Base-by-base conservation (phyloP, 92 coral and sea anemone genomes). In the Porites rus region DNA sequence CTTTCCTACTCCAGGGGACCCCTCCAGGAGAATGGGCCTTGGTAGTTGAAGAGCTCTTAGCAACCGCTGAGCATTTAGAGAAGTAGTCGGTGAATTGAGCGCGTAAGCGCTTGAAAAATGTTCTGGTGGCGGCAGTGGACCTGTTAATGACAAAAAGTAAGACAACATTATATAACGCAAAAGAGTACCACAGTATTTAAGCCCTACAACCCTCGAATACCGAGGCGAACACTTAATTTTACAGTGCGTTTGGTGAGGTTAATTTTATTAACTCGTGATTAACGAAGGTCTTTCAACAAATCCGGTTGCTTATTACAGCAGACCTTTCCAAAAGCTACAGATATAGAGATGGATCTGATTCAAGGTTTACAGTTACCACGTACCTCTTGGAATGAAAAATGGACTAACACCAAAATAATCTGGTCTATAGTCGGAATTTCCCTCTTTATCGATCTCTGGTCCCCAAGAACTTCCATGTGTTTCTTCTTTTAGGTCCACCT, bases 1-100 rank as follows among this genome's bases (percentile, higher is more conserved):
- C 84, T 97, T 97, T 8, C 99, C 99, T 25, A 97, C 99, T 76
- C 99, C 99, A 9, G 99, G 99, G 19, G 99, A 97, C 16, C 99
- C 99, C 87, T 97, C 99, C 53, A 97, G 91, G 61, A 97, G 78
- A 59, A 97, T 97, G 61, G 99, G 99, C 24, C 98, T 87, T 8
- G 91, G 83, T 43, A 97, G 84, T 82, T 97, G 99, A 60, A 97
- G 90, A 13, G 98, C 98, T 14, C 99, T 87, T 63, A 97, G 61
- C 2, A 95, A 72, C 38, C 99, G 93, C 88, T 67, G 90, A 8
- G 98, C 98, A 88, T 97, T 97, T 85, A 90, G 97, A 84, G 95
- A 91, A 14, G 98, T 95, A 69, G 99, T 97, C 74, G 98, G 97
- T 19, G 99, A 98, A 70, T 85, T 86, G 60, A 97, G 90, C 10